Evolutionary conservation across 1,140 invertebrate genomes (phyloP).

Genomic region (Lanistes nyassanus): DNA sequence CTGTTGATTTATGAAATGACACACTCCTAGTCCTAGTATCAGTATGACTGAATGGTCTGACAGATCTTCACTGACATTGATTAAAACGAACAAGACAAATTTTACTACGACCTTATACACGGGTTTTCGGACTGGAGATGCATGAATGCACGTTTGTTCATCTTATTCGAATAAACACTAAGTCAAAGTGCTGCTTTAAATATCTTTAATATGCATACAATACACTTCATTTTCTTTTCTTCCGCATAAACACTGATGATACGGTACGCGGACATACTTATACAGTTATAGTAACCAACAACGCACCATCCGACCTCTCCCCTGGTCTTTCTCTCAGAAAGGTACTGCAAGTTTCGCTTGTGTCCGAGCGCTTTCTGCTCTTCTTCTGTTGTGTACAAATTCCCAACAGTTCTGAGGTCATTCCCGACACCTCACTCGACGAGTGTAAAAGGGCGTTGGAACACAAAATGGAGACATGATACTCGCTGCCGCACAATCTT

Average conservation of each 20-base stretch:
- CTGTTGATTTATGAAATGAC: no score
- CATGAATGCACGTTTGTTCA: background rate
- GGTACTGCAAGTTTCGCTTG: background rate
- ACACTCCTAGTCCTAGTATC: no score
- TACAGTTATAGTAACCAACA: no score
- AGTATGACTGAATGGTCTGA: no score
- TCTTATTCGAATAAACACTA: background rate
- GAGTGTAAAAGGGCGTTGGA: background rate
- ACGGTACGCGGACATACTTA: no score
- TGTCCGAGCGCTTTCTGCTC: background rate
- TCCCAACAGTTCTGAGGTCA: conserved; percentile 11
- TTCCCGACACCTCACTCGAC: conserved; percentile 11
- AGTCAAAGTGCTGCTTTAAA: no score
- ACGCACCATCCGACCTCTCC: background rate
- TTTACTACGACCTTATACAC: background rate
- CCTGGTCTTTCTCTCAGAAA: background rate
- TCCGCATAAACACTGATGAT: no score
- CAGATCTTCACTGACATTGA: no score
- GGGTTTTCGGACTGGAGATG: background rate
- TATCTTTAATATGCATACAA: background rate
- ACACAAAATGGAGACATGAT: background rate
- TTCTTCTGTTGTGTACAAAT: background rate
- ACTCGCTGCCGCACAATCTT: background rate
- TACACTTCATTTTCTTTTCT: background rate
- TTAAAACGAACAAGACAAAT: no score